Base-by-base conservation (phyloP, 2,888 invertebrate genomes). In the Nemapogon koenigi region DNA sequence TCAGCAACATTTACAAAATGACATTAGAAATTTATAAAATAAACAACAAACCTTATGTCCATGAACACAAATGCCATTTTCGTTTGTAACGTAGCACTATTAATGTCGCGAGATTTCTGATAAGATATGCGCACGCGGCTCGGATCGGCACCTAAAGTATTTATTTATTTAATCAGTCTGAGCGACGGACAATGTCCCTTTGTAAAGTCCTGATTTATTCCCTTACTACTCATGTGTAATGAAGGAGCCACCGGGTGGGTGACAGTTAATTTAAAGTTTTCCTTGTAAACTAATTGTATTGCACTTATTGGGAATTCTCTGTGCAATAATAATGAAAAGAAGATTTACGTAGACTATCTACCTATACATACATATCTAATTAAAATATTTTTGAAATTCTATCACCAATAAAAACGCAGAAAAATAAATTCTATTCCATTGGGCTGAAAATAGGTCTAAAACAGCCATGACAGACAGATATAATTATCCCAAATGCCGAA, bases 171-270 rank as follows among this genome's bases (percentile, higher is more conserved):
- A 75, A 75, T 73, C 75, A 70, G 64, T 47, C 56, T 67, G 70
- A 72, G 62, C 65, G 75, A 73, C 72, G 60, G 71, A 76, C 76
- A 75, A 76, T 75, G 73, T 73, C 66, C 70, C 64, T 73, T 76
- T 78, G 76, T 78, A 67, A 56, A 57, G 22, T 52, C 57, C 64
- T 68, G 75, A 73, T 75, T 73, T 73, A 72, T 71, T 65, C 62
- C 57, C 44, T 14, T 52, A 48, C 47, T 51, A 51, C 47, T 57
- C 55, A 58, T 63, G 62, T 60, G 57, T 64, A 67, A 66, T 62
- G 62, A 57, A 55, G 3, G 22, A 19, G 13, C 15, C 16, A 31
- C 31, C n/a, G 31, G n/a, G n/a, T n/a, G n/a, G n/a, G n/a, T n/a
- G n/a, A n/a, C n/a, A n/a, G n/a, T n/a, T n/a, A n/a, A n/a, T n/a